Conservation (phyloP, 2,888 invertebrate genomes). For the Agriopis aurantiaria region DNA sequence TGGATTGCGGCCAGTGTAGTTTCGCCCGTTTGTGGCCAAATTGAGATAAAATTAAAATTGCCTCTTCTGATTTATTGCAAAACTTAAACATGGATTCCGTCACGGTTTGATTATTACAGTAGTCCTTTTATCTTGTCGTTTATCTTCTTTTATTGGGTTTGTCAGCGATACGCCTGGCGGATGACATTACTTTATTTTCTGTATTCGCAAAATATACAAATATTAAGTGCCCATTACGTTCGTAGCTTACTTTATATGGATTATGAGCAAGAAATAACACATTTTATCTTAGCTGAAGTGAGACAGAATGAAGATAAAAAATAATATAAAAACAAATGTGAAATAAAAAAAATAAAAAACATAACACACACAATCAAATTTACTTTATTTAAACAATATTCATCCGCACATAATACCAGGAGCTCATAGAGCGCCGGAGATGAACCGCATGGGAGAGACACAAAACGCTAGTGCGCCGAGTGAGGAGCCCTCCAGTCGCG, state of each 20-base stretch:
- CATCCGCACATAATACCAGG: slow-evolving; percentile 55
- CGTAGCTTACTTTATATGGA: slow-evolving; percentile 4
- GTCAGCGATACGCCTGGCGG: slow-evolving; percentile 41
- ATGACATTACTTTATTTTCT: slow-evolving; percentile 21
- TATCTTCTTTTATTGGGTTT: slow-evolving; percentile 51
- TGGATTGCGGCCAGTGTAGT: slow-evolving; percentile 67
- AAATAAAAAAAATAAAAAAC: slow-evolving; percentile 7
- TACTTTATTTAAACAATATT: slow-evolving; percentile 36
- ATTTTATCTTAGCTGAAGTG: background rate
- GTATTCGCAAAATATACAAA: slow-evolving; percentile 15
- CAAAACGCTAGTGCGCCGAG: slow-evolving; percentile 80
- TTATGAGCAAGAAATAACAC: background rate
- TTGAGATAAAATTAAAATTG: slow-evolving; percentile 64
- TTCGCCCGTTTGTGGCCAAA: slow-evolving; percentile 55
- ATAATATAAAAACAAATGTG: too few relatives aligned
- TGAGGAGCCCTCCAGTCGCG: slow-evolving; percentile 74
- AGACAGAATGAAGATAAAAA: background rate
- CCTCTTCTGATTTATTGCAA: slow-evolving; percentile 63
- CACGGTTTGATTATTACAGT: slow-evolving; percentile 53
- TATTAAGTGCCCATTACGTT: slow-evolving; percentile 6
- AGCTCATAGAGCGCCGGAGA: slow-evolving; percentile 61
- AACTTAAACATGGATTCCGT: slow-evolving; percentile 52
- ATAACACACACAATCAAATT: slow-evolving; percentile 6
- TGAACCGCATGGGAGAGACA: slow-evolving; percentile 71
- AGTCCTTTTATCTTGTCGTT: slow-evolving; percentile 47